These are phyloP conservation scores for Coreius guichenoti DNA, from an alignment of 2,797 vertebrate species.

Conservation along the genomic window DNA sequence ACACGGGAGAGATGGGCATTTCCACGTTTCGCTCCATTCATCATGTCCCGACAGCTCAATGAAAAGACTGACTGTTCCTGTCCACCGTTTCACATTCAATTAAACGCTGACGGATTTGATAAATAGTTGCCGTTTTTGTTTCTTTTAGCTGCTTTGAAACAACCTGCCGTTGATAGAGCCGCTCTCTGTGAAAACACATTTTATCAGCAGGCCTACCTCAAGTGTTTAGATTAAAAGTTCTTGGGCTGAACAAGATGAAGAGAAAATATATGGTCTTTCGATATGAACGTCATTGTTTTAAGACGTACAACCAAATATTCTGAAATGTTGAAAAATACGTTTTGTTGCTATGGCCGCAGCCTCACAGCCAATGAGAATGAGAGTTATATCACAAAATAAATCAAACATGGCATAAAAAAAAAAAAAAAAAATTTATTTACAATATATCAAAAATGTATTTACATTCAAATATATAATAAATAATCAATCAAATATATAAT, in stretches of 20 bases:
- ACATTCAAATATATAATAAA: not conserved
- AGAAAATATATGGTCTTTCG: not conserved
- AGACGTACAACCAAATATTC: not conserved
- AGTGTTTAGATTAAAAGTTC: constrained; percentile 24
- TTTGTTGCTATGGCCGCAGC: constrained; percentile 9
- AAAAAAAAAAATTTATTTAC: too few relatives aligned
- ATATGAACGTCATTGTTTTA: not conserved
- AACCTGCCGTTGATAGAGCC: constrained; percentile 59
- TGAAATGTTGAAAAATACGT: not conserved
- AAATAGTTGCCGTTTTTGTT: constrained; percentile 60
- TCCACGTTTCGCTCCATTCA: constrained; percentile 60
- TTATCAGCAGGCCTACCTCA: constrained; percentile 24
- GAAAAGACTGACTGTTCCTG: constrained; percentile 63
- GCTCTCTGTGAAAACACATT: constrained; percentile 39
- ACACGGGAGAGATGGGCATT: constrained; percentile 62
- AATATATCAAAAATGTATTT: not conserved
- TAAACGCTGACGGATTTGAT: constrained; percentile 67
- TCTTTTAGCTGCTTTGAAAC: constrained; percentile 48
- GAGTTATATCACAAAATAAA: not conserved
- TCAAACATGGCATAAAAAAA: not conserved
- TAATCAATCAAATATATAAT: not conserved
- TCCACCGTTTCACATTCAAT: constrained; percentile 66
- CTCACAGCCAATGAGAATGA: constrained; percentile 13
- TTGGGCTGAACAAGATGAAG: not conserved
- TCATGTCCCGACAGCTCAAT: constrained; percentile 64